Evolutionary conservation across 30 jellyfish, hydroid and myxozoan species (phyloP), one percentile per base, ranked within the genome.

Genomic region (Aurelia aurita): DNA sequence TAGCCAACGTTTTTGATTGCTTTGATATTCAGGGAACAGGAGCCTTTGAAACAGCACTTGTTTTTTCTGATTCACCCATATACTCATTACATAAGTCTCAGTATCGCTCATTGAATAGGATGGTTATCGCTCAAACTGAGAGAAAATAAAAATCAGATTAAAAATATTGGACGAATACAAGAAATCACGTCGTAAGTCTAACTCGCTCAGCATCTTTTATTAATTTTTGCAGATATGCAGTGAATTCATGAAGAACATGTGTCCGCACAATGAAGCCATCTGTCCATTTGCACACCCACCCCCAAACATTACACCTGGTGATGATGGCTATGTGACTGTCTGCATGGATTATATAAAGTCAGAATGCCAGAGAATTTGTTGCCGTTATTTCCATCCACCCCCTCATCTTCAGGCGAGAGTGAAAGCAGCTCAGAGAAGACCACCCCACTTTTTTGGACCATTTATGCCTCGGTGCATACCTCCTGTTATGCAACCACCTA

Each of bases 341-440:
- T 85, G 95, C 71, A 85, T 85, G 95, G 95, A 85, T 55, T 85
- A 72, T 86, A 74, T 85, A 85, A 85, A 85, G 58, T 88, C 89
- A 21, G 88, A 85, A 28, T 85, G 95, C 71, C 95, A 73, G 58
- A 63, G 95, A 14, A 61, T 53, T 13, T 32, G 74, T 16, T 85
- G 95, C 69, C 89, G 95, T 13, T 85, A 85, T 44, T 85, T 85
- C 72, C 95, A 85, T 32, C 95, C 95, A 72, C 95, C 95, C 9
- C 86, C 85, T 26, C 89, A 74, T 34, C 75, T 85, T 45, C 88
- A 69, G 47, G 89, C 95, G 18, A 64, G 87, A 22, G 95, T 85
- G 34, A 73, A 81, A 45, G 95, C 95, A 5, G 95, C 85, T 2
- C 95, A 85, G 79, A 57, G 87, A 14, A 62, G 83, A 49, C 95